phyloP scores from a whole-genome alignment of 2,888 invertebrate species.

The Dorcus parallelipipedus region DNA sequence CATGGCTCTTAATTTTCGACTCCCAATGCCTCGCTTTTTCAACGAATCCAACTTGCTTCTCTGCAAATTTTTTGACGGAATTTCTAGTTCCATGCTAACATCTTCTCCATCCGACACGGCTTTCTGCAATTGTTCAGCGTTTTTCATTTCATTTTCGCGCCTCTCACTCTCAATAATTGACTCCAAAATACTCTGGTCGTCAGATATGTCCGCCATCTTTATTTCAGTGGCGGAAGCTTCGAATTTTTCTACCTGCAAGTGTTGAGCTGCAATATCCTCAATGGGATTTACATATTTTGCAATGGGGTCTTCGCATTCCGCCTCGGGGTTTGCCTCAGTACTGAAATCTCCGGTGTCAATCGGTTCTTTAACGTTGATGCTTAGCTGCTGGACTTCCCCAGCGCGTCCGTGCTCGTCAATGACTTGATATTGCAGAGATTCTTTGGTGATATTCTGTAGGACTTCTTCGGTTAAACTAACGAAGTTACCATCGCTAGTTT shows the following conservation, averaged over 20 bases:
- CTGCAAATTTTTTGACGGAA: conserved; percentile 6
- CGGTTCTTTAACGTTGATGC: conserved; percentile 14
- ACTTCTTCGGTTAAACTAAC: conserved; percentile 64
- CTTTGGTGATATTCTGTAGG: conserved; percentile 45
- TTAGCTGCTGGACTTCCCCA: conserved; percentile 42
- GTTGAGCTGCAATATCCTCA: conserved; percentile 11
- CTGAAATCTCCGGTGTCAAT: neutral
- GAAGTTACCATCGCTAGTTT: conserved; percentile 62
- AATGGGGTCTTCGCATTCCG: conserved; percentile 12
- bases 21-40: conserved; percentile 4
- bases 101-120: conserved; percentile 3
- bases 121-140: neutral
- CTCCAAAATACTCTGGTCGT: conserved; percentile 15
- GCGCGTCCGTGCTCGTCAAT: conserved; percentile 44
- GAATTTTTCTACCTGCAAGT: neutral
- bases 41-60: conserved; percentile 7
- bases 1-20: neutral
- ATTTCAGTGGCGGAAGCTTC: conserved; percentile 4
- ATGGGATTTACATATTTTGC: conserved; percentile 20
- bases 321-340: neutral
- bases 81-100: conserved; percentile 5
- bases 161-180: conserved; percentile 16
- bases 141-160: conserved; percentile 12
- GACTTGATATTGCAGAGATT: conserved; percentile 42
- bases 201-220: conserved; percentile 14